Conservation (phyloP, 2,797 vertebrate genomes). For the Lophius americanus region DNA sequence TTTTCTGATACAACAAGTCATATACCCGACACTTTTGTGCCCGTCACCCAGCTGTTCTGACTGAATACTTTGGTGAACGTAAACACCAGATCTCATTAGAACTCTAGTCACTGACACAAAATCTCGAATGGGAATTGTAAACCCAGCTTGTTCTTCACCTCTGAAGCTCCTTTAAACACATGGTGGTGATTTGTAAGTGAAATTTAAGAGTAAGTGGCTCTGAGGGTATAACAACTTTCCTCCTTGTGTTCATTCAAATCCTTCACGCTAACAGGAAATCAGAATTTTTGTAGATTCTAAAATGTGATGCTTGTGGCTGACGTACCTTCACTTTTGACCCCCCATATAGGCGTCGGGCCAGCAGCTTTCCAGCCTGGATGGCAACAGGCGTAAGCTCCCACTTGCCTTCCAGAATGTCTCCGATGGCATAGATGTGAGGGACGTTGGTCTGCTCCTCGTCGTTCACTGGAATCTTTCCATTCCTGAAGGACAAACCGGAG, state of each 20-base stretch:
- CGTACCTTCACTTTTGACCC: slow-evolving; percentile 85
- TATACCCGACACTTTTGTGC: too few relatives aligned
- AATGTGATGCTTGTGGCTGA: fast-evolving
- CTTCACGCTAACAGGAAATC: not conserved
- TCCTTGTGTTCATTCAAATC: too few relatives aligned
- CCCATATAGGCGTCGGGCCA: slow-evolving; percentile 89
- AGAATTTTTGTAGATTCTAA: too few relatives aligned
- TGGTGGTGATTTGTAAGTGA: not conserved
- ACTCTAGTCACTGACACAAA: too few relatives aligned
- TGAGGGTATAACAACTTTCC: not conserved
- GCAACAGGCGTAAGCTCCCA: slow-evolving; percentile 95
- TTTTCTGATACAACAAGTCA: too few relatives aligned
- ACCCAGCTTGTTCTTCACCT: too few relatives aligned
- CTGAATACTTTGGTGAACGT: too few relatives aligned
- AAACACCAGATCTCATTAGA: too few relatives aligned
- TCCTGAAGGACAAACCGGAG: slow-evolving; percentile 73
- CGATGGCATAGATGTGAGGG: slow-evolving; percentile 91
- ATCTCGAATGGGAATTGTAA: too few relatives aligned
- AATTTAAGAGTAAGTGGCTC: not conserved
- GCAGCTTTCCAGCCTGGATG: slow-evolving; percentile 91
- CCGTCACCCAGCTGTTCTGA: too few relatives aligned
- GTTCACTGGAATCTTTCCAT: slow-evolving; percentile 91
- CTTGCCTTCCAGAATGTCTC: slow-evolving; percentile 93
- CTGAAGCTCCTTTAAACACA: too few relatives aligned
- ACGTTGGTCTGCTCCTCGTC: slow-evolving; percentile 93